phyloP scores from a whole-genome alignment of 2,888 invertebrate species.

The Agriopis aurantiaria region DNA sequence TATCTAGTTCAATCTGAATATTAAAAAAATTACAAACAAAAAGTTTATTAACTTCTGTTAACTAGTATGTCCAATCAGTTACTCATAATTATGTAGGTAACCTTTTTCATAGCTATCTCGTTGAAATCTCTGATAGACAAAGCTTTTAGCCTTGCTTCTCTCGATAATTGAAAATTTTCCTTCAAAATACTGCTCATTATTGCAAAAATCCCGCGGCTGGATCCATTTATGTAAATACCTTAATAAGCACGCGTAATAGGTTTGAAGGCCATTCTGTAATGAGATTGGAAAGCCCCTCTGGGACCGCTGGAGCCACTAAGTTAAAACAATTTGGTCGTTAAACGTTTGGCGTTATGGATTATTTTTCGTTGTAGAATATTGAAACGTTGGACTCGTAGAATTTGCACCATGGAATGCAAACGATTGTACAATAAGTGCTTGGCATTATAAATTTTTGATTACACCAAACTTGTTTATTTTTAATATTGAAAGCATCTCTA shows the following conservation, averaged over 20 bases:
- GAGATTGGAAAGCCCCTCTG: conserved; percentile 25
- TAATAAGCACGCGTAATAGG: conserved; percentile 32
- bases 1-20: too few species aligned
- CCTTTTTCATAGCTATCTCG: too few species aligned
- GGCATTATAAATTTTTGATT: neutral
- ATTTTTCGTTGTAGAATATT: conserved; percentile 6
- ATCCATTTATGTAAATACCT: conserved; percentile 26
- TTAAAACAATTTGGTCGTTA: conserved; percentile 17
- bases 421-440: neutral
- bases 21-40: too few species aligned
- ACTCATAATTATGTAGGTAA: too few species aligned
- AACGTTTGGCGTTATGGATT: conserved; percentile 10
- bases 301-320: conserved; percentile 2
- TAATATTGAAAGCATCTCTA: neutral
- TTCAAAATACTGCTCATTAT: conserved; percentile 20
- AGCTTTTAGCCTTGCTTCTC: conserved; percentile 3
- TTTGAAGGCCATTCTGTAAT: conserved; percentile 29
- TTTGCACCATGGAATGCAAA: neutral
- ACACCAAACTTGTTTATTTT: neutral
- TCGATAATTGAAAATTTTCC: conserved; percentile 21
- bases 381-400: neutral
- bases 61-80: too few species aligned
- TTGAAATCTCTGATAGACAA: too few species aligned
- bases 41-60: too few species aligned
- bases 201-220: conserved; percentile 15